Evolutionary conservation across 2,797 vertebrate genomes (phyloP).

Genomic region (Macropus fuliginosus): DNA sequence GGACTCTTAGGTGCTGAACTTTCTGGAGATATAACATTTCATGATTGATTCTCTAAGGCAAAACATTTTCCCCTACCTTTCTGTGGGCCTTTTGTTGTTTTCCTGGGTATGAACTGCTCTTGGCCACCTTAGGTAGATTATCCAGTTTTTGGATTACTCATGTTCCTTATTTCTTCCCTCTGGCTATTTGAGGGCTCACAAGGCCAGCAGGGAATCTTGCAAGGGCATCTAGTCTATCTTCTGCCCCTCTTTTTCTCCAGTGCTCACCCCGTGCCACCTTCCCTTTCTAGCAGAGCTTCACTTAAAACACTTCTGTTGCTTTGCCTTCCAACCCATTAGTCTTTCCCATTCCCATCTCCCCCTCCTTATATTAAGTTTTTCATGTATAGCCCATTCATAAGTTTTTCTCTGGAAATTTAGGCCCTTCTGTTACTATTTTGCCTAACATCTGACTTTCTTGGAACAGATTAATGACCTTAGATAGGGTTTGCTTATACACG

Average conservation of each 20-base stretch:
- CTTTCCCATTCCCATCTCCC: not conserved
- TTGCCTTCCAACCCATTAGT: not conserved
- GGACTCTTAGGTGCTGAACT: not conserved
- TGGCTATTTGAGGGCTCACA: not conserved
- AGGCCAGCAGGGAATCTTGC: not conserved
- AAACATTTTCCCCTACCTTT: not conserved
- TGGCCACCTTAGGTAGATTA: not conserved
- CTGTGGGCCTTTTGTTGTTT: constrained; percentile 22
- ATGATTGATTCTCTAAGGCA: not conserved
- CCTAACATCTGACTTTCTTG: not conserved
- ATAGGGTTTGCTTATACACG: not conserved
- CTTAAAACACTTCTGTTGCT: not conserved
- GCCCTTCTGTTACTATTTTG: not conserved
- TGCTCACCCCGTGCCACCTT: not conserved
- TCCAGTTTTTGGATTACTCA: constrained; percentile 9
- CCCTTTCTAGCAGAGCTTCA: not conserved
- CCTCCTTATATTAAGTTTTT: not conserved
- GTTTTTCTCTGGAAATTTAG: not conserved
- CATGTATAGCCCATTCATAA: not conserved
- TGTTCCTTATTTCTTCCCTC: not conserved
- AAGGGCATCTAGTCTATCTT: not conserved
- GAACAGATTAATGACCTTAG: not conserved
- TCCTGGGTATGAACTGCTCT: not conserved
- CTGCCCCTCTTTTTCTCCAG: not conserved
- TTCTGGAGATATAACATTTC: constrained; percentile 21